These are phyloP conservation scores for Dasyornis broadbenti DNA, from an alignment of 2,113 vertebrate species.

Conservation along the genomic window DNA sequence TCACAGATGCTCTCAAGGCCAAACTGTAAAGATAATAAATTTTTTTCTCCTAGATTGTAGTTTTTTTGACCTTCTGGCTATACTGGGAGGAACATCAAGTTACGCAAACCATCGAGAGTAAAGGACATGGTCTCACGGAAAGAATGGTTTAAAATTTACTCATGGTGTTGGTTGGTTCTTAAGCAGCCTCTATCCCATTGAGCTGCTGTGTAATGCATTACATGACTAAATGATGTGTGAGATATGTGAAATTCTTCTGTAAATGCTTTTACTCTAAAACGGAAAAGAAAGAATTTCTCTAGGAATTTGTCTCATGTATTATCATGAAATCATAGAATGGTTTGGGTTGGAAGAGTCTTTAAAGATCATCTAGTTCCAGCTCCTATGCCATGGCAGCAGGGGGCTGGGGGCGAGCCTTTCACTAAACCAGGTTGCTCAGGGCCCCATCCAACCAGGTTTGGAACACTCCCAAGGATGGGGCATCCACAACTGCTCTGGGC, in stretches of 20 bases:
- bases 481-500: neutral
- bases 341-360: neutral
- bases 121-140: neutral
- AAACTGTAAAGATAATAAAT: neutral
- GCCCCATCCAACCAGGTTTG: neutral
- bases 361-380: neutral
- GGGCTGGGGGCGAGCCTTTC: accelerated
- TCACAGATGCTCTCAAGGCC: neutral
- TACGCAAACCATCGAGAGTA: neutral
- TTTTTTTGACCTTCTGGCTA: neutral
- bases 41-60: neutral
- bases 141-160: neutral
- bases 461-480: neutral
- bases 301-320: neutral
- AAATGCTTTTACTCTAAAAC: neutral
- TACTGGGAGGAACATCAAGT: neutral
- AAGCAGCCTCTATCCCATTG: neutral
- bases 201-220: neutral
- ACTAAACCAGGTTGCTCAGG: neutral
- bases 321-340: neutral
- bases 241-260: neutral
- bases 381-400: no score
- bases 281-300: neutral
- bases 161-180: neutral
- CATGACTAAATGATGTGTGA: neutral